A percentile compares a stretch with the other conserved stretches of the same genome.
phyloP scores from a whole-genome alignment of 2,888 invertebrate species.

The Drosophila acutilabella region DNA sequence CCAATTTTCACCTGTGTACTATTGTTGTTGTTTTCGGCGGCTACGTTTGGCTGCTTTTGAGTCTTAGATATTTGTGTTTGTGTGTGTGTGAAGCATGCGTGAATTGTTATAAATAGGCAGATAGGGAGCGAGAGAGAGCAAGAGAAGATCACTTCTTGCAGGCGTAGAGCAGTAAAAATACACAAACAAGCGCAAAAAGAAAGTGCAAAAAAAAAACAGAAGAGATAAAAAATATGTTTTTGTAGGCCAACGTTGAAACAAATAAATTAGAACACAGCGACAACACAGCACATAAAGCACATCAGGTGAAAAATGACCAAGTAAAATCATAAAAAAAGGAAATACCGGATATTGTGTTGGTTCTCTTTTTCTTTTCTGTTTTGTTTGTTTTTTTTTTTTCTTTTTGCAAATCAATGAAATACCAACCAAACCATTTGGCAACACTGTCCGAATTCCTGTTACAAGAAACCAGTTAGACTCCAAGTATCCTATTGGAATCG shows the following conservation, averaged over 20 bases:
- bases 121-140: slow-evolving; percentile 20
- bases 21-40: slow-evolving; percentile 33
- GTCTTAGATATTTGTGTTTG: slow-evolving; percentile 33
- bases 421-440: slow-evolving; percentile 37
- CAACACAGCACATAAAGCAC: slow-evolving; percentile 13
- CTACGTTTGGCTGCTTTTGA: slow-evolving; percentile 61
- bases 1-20: slow-evolving; percentile 70
- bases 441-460: slow-evolving; percentile 69
- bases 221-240: slow-evolving; percentile 55
- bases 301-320: slow-evolving; percentile 47
- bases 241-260: slow-evolving; percentile 62
- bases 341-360: slow-evolving; percentile 48
- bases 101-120: slow-evolving; percentile 71
- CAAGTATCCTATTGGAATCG: slow-evolving; percentile 37
- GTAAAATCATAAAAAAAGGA: slow-evolving; percentile 13
- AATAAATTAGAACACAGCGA: slow-evolving; percentile 69
- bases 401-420: slow-evolving; percentile 45
- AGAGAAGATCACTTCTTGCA: slow-evolving; percentile 65
- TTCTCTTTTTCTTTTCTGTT: not conserved
- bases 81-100: slow-evolving; percentile 55
- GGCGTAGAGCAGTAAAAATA: slow-evolving; percentile 51
- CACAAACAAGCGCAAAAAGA: slow-evolving; percentile 64
- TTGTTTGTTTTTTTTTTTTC: not conserved
- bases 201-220: slow-evolving; percentile 63
- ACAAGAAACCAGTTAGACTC: slow-evolving; percentile 65